These are phyloP conservation scores for Callipepla squamata DNA, from an alignment of 2,113 vertebrate species.

Conservation along the genomic window DNA sequence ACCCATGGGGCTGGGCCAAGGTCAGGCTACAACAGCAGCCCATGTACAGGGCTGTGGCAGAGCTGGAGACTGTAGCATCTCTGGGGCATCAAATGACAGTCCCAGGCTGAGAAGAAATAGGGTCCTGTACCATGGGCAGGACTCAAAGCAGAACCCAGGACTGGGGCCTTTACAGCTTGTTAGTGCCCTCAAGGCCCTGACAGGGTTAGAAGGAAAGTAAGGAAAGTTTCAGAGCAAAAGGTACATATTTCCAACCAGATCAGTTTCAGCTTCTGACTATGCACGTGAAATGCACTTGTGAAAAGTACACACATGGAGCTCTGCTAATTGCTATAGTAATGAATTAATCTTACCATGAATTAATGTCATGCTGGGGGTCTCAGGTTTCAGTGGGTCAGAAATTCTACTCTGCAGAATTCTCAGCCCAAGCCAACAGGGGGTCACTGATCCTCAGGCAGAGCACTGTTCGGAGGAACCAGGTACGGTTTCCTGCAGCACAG, in stretches of 20 bases:
- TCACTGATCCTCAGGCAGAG: rapidly evolving
- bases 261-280: neutral
- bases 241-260: neutral
- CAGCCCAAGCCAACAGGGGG: neutral
- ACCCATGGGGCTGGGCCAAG: neutral
- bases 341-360: neutral
- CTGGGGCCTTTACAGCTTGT: neutral
- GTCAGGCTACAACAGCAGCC: neutral
- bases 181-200: neutral
- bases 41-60: neutral
- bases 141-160: neutral
- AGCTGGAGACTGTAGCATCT: neutral
- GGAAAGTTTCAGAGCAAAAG: neutral
- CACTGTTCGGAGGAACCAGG: rapidly evolving
- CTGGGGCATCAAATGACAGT: neutral
- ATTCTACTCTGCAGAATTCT: neutral
- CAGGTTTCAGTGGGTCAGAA: neutral
- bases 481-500: neutral
- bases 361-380: neutral
- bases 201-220: neutral
- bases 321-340: neutral
- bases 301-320: neutral
- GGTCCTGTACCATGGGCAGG: neutral
- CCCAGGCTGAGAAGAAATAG: neutral
- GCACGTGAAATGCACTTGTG: neutral